Conservation (phyloP, 2,113 vertebrate species). For the Hystrix brachyura region DNA sequence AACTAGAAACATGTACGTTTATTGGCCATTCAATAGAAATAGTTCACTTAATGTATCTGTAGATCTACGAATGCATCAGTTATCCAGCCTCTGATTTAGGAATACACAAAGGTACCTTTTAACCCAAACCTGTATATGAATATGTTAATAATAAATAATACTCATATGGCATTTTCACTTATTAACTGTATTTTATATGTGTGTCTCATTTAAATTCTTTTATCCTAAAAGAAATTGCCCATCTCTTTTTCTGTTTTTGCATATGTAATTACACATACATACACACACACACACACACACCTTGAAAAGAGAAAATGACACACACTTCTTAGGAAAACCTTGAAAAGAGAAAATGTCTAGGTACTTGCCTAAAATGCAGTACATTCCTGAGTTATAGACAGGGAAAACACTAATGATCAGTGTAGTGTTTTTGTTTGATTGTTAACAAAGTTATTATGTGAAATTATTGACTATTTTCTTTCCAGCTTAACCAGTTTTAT, state of each 20-base stretch:
- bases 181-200: neutral
- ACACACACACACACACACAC: neutral
- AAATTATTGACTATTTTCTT: conserved; percentile 45
- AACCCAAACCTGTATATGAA: neutral
- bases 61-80: neutral
- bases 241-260: conserved; percentile 25
- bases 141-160: neutral
- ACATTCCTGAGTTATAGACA: neutral
- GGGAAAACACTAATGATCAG: neutral
- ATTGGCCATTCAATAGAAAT: neutral
- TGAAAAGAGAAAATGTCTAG: neutral
- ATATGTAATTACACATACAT: neutral
- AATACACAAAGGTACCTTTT: neutral
- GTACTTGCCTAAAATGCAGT: neutral
- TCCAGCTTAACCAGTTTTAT: neutral
- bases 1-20: neutral
- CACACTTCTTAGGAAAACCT: no score
- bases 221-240: neutral
- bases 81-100: neutral
- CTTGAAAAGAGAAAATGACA: neutral
- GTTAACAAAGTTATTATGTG: neutral
- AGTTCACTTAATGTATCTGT: neutral
- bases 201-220: neutral
- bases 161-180: neutral
- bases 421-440: neutral